Base-by-base conservation (phyloP, 2,797 vertebrate species). In the Propithecus perrieri region DNA sequence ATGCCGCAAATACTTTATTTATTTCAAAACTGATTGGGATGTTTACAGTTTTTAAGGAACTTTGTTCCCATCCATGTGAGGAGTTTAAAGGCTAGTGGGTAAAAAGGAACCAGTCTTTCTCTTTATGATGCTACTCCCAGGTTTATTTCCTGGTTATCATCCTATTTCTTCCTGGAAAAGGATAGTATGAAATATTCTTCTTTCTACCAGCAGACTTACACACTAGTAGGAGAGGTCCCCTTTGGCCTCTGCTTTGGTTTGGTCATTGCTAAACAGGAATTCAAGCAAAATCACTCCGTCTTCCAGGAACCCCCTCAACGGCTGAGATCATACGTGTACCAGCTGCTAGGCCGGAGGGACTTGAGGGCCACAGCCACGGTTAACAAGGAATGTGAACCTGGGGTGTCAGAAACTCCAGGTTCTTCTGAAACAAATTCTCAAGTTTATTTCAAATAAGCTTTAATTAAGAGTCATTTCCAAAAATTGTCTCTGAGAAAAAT, bases 381-480 rank as follows among this genome's bases (percentile, higher is more conserved):
- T 75, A 17, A 65, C 24, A 53, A 72, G 59, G 48, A 87, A 57
- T 53, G 43, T 55, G 53, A 89, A 38, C 41, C 14, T 28, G 8
- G 24, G 72, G 30, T 38, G 22, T 76, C 26, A 28, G 78, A 50
- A 57, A 48, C 67, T 46, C 79, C 28, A n/a, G 85, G 53, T 78
- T 89, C 76, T 89, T 84, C 86, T 15, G 22, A 85, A 83, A 72
- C 33, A 87, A 85, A 91, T 38, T 71, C n/a, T 94, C 61, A 93
- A 96, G 75, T 43, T 95, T 88, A 95, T 90, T 97, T 88, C 41
- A 35, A 94, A 90, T 84, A 90, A 96, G 67, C 43, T 92, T 96
- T 96, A 88, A 95, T 96, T 97, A 91, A 93, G 76, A 94, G 59
- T 95, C 61, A 92, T 95, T 96, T 96, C 85, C 81, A 79, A 95